Evolutionary conservation across 1,140 invertebrate species (phyloP).

Genomic region (Habropoda laboriosa): DNA sequence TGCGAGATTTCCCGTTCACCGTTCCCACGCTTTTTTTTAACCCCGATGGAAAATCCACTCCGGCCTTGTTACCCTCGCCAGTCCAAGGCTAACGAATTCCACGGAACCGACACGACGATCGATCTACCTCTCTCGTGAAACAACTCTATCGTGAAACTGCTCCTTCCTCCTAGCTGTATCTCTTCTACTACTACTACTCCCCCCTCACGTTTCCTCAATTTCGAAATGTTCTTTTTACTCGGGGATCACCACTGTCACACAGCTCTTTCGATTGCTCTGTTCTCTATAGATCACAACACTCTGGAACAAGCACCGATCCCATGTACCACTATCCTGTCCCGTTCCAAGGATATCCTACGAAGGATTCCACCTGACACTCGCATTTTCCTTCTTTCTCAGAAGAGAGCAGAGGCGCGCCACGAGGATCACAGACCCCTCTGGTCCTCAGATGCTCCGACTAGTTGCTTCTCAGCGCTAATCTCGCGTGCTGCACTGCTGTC

Average conservation of each 20-base stretch:
- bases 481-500: not conserved
- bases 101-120: slow-evolving; percentile 1
- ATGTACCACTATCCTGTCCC: not conserved
- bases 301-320: not conserved
- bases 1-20: not conserved
- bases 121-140: too few species aligned
- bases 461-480: slow-evolving; percentile 12
- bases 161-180: too few species aligned
- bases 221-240: not conserved
- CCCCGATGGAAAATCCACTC: not conserved
- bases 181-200: too few species aligned
- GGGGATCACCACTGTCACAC: not conserved
- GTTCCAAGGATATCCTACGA: not conserved
- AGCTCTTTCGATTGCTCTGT: not conserved
- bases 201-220: not conserved
- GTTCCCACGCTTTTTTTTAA: not conserved
- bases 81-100: slow-evolving; percentile 11
- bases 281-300: slow-evolving; percentile 29
- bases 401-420: not conserved
- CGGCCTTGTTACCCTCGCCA: not conserved
- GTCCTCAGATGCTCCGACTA: not conserved
- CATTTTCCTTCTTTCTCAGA: not conserved
- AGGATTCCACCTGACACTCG: slow-evolving; percentile 3
- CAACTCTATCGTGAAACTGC: too few species aligned
- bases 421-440: not conserved